phyloP scores from a whole-genome alignment of 2,113 vertebrate genomes.

The Mellivora capensis region DNA sequence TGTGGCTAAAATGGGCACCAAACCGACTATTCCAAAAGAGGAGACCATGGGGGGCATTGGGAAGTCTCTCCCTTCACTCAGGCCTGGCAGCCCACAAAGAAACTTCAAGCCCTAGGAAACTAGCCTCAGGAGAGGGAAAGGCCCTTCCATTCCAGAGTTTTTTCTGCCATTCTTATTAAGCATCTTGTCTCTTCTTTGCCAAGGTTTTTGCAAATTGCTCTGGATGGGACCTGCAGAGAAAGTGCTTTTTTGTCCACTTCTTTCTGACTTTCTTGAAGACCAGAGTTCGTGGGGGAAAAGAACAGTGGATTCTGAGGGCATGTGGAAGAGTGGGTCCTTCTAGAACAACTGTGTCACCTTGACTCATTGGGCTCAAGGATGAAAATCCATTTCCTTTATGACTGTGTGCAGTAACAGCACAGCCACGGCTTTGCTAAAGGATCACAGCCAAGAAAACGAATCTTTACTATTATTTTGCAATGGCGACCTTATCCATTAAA shows the following conservation, averaged over 20 bases:
- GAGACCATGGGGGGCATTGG: neutral
- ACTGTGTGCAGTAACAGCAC: neutral
- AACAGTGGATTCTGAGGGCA: neutral
- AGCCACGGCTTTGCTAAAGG: neutral
- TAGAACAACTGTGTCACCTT: neutral
- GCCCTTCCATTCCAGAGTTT: neutral
- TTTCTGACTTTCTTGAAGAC: neutral
- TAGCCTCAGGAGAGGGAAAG: neutral
- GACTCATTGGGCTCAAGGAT: neutral
- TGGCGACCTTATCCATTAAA: neutral
- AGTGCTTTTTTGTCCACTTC: neutral
- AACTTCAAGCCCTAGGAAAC: neutral
- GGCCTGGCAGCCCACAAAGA: neutral
- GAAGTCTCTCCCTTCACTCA: neutral
- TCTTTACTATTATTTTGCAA: neutral
- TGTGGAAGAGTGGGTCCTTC: neutral
- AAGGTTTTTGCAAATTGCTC: neutral
- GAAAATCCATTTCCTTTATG: slow-evolving; percentile 4
- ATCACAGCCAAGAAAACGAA: neutral
- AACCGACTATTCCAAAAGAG: neutral
- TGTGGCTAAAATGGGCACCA: neutral
- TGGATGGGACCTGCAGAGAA: neutral
- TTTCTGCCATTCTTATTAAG: slow-evolving; percentile 8
- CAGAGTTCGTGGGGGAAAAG: neutral
- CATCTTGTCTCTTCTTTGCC: neutral